phyloP scores from a whole-genome alignment of 2,113 vertebrate species.

The Noctilio leporinus region DNA sequence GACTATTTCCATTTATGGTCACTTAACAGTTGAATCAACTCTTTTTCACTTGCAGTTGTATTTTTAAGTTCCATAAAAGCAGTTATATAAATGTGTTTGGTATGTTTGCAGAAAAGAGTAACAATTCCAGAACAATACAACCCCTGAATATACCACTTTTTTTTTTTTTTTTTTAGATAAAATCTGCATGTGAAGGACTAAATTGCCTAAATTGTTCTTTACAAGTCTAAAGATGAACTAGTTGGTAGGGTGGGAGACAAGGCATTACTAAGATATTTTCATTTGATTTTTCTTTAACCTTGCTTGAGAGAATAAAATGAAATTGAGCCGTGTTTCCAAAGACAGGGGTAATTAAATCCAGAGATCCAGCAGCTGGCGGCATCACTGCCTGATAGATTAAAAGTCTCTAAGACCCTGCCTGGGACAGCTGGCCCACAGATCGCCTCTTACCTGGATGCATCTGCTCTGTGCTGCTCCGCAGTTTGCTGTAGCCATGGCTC shows the following conservation, averaged over 20 bases:
- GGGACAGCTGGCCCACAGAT: background rate
- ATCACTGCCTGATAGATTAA: conserved; percentile 54
- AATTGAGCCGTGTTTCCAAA: conserved; percentile 57
- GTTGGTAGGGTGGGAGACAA: conserved; percentile 49
- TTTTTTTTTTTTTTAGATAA: background rate
- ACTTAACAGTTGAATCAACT: conserved; percentile 4
- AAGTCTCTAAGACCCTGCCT: background rate
- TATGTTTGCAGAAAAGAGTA: conserved; percentile 18
- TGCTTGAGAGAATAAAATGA: conserved; percentile 56
- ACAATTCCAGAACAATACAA: conserved; percentile 19
- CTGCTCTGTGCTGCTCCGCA: conserved; percentile 83
- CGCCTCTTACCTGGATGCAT: conserved; percentile 78
- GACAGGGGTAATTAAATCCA: conserved; percentile 58
- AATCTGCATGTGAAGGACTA: conserved; percentile 27
- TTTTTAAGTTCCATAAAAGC: conserved; percentile 38
- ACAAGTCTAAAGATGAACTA: conserved; percentile 52
- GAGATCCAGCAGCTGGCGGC: conserved; percentile 59
- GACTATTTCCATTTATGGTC: conserved; percentile 1
- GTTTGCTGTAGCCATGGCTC: conserved; percentile 80
- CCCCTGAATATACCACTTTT: background rate
- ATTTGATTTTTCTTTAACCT: conserved; percentile 25
- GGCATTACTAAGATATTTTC: conserved; percentile 19
- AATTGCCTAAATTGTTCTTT: conserved; percentile 48
- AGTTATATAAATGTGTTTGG: conserved; percentile 15
- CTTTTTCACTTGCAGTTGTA: background rate